These are phyloP conservation scores for Junonia oenone DNA, from an alignment of 2,888 invertebrate species.

Conservation along the genomic window DNA sequence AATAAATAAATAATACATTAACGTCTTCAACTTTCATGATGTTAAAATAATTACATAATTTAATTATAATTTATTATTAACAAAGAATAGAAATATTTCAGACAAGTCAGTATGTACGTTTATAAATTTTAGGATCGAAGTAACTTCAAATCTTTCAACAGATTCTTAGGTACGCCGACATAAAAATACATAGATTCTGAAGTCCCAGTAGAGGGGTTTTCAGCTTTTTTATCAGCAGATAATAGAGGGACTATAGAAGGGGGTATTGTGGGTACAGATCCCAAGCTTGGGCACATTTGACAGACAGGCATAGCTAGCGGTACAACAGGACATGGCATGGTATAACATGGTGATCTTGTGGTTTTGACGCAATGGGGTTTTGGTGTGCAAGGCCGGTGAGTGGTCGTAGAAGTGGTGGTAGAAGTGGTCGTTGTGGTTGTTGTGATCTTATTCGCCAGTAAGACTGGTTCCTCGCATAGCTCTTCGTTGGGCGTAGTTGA, in stretches of 20 bases:
- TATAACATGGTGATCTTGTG: conserved; percentile 18
- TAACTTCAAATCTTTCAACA: conserved; percentile 26
- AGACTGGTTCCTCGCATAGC: conserved; percentile 1
- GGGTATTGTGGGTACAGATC: not conserved
- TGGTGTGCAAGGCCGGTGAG: conserved; percentile 16
- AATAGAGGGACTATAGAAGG: not conserved
- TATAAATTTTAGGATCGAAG: not conserved
- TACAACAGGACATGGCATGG: conserved; percentile 15
- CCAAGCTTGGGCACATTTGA: conserved; percentile 17
- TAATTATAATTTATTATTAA: too few relatives aligned
- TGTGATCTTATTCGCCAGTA: conserved; percentile 3
- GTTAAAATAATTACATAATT: too few relatives aligned
- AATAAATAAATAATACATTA: too few relatives aligned
- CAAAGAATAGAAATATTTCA: too few relatives aligned
- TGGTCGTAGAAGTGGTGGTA: conserved; percentile 20
- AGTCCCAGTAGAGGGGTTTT: not conserved
- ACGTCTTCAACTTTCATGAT: too few relatives aligned
- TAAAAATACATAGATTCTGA: conserved; percentile 43
- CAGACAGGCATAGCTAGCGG: conserved; percentile 22
- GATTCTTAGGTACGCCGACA: conserved; percentile 48
- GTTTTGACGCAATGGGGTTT: conserved; percentile 18
- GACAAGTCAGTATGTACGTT: too few relatives aligned
- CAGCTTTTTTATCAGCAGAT: not conserved
- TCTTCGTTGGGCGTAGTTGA: conserved; percentile 33
- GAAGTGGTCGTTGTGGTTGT: conserved; percentile 26